Conservation (phyloP, 2,113 vertebrate genomes). For the Pao palembangensis region DNA sequence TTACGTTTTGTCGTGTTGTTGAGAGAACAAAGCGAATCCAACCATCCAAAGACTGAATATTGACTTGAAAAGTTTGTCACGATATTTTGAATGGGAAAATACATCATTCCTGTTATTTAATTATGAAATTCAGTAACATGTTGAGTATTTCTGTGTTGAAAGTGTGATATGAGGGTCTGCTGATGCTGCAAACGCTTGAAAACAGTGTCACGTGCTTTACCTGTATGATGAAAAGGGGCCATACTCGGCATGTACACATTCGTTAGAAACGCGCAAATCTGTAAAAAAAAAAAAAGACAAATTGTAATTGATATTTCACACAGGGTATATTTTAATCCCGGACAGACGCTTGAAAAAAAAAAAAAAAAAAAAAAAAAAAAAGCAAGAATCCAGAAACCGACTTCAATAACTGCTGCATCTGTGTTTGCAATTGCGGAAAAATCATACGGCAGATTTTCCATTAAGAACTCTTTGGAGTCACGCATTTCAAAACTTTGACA, state of each 20-base stretch:
- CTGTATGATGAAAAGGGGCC: conserved; percentile 32
- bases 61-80: too few relatives aligned
- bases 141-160: too few relatives aligned
- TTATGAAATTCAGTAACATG: too few relatives aligned
- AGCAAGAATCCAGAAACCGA: neutral
- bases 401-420: conserved; percentile 1
- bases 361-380: too few relatives aligned
- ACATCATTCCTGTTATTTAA: too few relatives aligned
- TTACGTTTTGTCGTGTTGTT: too few relatives aligned
- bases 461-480: conserved; percentile 7
- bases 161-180: neutral
- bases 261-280: conserved; percentile 23
- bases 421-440: neutral
- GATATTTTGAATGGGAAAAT: too few relatives aligned
- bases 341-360: neutral
- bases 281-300: conserved; percentile 25
- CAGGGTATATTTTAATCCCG: neutral
- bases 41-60: too few relatives aligned
- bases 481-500: neutral
- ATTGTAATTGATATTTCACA: neutral
- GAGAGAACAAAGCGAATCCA: too few relatives aligned
- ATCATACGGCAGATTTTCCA: neutral
- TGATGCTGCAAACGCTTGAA: too few relatives aligned
- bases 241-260: conserved; percentile 37
- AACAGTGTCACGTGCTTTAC: conserved; percentile 36